A percentile compares a stretch with the other conserved stretches of the same genome.
Conservation (phyloP, 2,113 vertebrate species). For the Leucopsar rothschildi region DNA sequence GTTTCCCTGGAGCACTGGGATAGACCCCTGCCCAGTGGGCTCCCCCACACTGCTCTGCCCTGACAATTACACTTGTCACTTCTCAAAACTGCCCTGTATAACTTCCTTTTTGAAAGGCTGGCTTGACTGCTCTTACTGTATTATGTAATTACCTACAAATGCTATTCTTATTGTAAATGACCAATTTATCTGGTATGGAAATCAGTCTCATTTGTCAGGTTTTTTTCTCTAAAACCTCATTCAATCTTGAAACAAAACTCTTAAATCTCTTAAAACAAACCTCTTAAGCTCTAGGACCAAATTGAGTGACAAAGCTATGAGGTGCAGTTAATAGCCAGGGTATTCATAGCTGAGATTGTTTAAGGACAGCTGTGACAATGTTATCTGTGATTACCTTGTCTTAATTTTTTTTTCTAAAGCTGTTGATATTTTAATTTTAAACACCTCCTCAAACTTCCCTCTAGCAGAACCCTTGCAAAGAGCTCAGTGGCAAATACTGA, state of each 20-base stretch:
- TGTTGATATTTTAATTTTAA: neutral
- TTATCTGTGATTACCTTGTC: neutral
- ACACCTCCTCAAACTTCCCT: neutral
- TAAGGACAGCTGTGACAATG: neutral
- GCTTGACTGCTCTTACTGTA: neutral
- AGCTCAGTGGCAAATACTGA: neutral
- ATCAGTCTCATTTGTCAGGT: neutral
- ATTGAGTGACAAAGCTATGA: neutral
- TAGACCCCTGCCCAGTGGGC: fast-evolving
- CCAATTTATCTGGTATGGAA: neutral
- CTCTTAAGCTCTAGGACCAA: neutral
- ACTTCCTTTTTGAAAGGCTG: neutral
- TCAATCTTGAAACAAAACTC: neutral
- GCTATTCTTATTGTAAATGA: neutral
- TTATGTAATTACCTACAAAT: neutral
- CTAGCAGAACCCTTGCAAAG: neutral
- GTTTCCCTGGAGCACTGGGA: neutral
- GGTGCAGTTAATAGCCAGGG: neutral
- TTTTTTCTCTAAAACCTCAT: neutral
- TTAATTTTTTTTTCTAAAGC: neutral
- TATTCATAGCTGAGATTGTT: neutral
- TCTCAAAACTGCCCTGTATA: neutral
- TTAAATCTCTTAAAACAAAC: neutral
- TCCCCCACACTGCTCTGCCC: neutral
- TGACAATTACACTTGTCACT: neutral